Evolutionary conservation across 2,888 invertebrate genomes (phyloP).

Genomic region (Latheticus oryzae): DNA sequence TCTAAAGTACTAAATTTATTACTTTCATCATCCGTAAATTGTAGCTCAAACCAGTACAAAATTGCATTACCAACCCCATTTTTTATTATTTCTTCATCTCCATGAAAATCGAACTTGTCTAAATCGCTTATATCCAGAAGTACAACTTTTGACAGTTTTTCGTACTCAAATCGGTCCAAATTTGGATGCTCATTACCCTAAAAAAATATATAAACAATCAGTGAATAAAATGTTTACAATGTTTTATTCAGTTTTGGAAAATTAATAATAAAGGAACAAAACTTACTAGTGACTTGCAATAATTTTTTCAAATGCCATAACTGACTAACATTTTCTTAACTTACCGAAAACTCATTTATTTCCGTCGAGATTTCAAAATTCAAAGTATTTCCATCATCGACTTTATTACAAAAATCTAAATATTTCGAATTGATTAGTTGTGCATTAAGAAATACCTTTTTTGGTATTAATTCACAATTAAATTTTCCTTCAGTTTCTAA

Average conservation of each 20-base stretch:
- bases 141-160: slow-evolving; percentile 61
- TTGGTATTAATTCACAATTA: slow-evolving; percentile 63
- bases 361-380: slow-evolving; percentile 68
- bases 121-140: slow-evolving; percentile 40
- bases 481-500: slow-evolving; percentile 39
- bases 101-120: slow-evolving; percentile 5
- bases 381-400: slow-evolving; percentile 70
- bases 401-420: slow-evolving; percentile 70
- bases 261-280: too few species aligned
- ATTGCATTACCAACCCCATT: slow-evolving; percentile 68
- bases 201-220: slow-evolving; percentile 16
- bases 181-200: slow-evolving; percentile 68
- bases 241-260: too few species aligned
- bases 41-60: slow-evolving; percentile 70
- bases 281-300: too few species aligned
- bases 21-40: slow-evolving; percentile 62
- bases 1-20: slow-evolving; percentile 65
- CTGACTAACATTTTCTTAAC: too few species aligned
- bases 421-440: slow-evolving; percentile 73
- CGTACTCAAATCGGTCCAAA: slow-evolving; percentile 66
- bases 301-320: too few species aligned
- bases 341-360: slow-evolving; percentile 73
- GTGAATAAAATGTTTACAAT: too few species aligned
- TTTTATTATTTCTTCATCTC: slow-evolving; percentile 58
- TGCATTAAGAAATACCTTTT: slow-evolving; percentile 67